These are phyloP conservation scores for Coptotermes formosanus DNA, from an alignment of 1,140 invertebrate genomes.

Conservation along the genomic window DNA sequence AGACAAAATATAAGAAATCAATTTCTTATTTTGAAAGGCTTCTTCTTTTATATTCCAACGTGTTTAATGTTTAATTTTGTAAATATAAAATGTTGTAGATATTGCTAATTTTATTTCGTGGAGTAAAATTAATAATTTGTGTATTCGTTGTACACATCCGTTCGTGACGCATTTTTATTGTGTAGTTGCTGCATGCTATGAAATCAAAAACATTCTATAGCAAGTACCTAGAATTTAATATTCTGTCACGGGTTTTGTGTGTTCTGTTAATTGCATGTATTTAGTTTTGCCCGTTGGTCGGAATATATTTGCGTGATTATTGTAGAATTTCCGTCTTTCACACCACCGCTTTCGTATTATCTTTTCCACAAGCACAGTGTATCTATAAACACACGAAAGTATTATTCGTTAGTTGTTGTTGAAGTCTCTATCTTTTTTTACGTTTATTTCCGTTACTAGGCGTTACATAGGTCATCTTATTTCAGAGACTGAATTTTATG, in stretches of 20 bases:
- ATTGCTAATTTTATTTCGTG: not conserved
- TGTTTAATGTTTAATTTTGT: not conserved
- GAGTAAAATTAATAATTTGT: not conserved
- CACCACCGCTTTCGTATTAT: not conserved
- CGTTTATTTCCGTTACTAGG: not conserved
- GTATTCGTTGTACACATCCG: not conserved
- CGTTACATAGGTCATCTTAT: not conserved
- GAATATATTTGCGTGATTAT: not conserved
- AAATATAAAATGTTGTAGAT: conserved; percentile 8
- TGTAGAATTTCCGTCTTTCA: not conserved
- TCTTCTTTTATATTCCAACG: not conserved
- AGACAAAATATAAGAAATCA: not conserved
- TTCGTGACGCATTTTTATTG: not conserved
- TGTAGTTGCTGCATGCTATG: not conserved
- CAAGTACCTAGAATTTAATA: not conserved
- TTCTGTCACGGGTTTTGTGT: not conserved
- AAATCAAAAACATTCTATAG: not conserved
- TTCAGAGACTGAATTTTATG: not conserved
- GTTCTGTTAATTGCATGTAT: not conserved
- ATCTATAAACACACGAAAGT: not conserved
- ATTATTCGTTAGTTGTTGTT: not conserved
- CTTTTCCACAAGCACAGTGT: not conserved
- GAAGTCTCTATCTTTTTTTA: not conserved
- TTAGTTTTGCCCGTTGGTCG: not conserved
- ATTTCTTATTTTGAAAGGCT: not conserved